Base-by-base conservation (phyloP, 2,113 vertebrate species). In the Sialia sialis region DNA sequence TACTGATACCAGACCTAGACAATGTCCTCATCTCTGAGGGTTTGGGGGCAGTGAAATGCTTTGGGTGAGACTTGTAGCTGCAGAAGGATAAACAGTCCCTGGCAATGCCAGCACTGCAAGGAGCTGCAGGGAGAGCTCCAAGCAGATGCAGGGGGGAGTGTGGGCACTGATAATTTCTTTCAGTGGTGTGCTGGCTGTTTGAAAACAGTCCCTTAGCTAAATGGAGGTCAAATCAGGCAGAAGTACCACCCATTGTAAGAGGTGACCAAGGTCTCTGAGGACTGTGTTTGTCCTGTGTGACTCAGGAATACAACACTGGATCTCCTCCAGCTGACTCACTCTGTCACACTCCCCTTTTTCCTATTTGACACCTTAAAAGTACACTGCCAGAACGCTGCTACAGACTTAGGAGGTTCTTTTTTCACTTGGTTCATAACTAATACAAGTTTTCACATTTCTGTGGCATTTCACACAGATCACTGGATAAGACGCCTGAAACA, bases 91-190 rank as follows among this genome's bases (percentile, higher is more conserved):
- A 94, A 27, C 6, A 84, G 46, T 63, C 9, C 41, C 55, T 32
- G 34, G 29, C 41, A 73, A 38, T 60, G 44, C 27, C 44, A 55
- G 7, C 0, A 1, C 66, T 48, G 22, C 38, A 34, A 62, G 46
- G 11, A 44, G 6, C 39, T 70, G 27, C 38, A 58, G 49, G 16
- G 32, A 82, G 22, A 39, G 10, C 29, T 70, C 27, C 2, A 78
- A 74, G 58, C 10, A 52, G 36, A 16, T 14, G 16, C 0, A 69
- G 32, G 32, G n/a, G 36, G 63, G 55, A 70, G 8, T 0, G 1
- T 58, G 36, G 2, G 3, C 59, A 29, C 19, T 21, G 23, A 49
- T 13, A 32, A 29, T 63, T 52, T 80, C 11, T 16, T 59, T 46
- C 46, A 60, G 16, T 22, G 39, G 38, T 29, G 20, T 34, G 13